Conservation (phyloP, 2,113 vertebrate genomes). For the Balaenoptera acutorostrata region DNA sequence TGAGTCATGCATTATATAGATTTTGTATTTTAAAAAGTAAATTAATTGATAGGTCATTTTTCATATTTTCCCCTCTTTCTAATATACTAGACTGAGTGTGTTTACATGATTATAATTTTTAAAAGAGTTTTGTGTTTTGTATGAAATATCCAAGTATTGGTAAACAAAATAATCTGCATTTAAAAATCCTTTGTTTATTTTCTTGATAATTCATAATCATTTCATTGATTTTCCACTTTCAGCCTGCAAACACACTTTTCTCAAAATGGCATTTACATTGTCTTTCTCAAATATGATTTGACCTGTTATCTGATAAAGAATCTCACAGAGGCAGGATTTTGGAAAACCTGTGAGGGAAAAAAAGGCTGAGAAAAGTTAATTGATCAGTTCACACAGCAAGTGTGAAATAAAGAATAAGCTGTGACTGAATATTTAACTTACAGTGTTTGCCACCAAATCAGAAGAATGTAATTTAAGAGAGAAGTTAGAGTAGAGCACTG, state of each 20-base stretch:
- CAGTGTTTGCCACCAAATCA: neutral
- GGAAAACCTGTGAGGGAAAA: neutral
- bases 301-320: neutral
- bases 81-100: neutral
- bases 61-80: neutral
- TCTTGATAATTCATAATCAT: neutral
- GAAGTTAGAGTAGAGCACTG: neutral
- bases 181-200: neutral
- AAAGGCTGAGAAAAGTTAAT: neutral
- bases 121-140: neutral
- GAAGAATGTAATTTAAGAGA: neutral
- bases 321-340: neutral
- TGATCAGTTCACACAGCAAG: neutral
- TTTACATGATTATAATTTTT: neutral
- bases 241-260: neutral
- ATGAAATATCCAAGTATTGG: neutral
- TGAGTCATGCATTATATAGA: neutral
- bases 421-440: neutral
- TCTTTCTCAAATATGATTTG: neutral
- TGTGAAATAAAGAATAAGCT: neutral
- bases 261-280: neutral
- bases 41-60: neutral
- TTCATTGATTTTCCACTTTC: neutral
- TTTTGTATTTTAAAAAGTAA: neutral
- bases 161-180: neutral